These are phyloP conservation scores for Cephonodes hylas DNA, from an alignment of 2,888 invertebrate genomes.

Conservation along the genomic window DNA sequence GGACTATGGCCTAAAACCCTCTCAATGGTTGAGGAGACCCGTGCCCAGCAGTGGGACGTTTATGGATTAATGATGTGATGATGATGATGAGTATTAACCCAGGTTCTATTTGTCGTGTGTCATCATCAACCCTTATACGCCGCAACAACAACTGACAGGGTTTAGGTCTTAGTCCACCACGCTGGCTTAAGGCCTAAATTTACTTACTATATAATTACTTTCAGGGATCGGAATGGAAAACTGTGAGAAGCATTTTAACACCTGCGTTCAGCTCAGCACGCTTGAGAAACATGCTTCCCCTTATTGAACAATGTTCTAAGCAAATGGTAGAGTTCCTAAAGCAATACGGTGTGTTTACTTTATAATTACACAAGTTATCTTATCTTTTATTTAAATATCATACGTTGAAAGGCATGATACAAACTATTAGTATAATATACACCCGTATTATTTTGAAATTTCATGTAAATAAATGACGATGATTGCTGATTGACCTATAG, in stretches of 20 bases:
- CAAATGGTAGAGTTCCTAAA: slow-evolving; percentile 70
- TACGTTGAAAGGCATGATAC: not conserved
- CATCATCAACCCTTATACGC: no score
- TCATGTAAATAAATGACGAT: no score
- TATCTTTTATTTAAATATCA: not conserved
- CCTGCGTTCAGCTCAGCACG: slow-evolving; percentile 81
- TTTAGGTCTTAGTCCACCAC: no score
- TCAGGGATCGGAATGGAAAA: slow-evolving; percentile 78
- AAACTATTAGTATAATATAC: not conserved
- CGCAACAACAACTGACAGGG: no score
- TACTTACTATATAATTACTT: slow-evolving; percentile 9
- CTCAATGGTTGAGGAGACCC: no score
- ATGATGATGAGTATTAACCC: no score
- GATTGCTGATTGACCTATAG: no score
- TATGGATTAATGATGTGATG: no score
- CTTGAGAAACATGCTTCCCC: slow-evolving; percentile 72
- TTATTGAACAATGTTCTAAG: slow-evolving; percentile 66
- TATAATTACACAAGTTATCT: not conserved
- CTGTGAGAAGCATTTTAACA: slow-evolving; percentile 72
- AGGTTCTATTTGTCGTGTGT: no score
- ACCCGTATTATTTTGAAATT: no score
- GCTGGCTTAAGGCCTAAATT: not conserved
- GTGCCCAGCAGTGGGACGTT: no score
- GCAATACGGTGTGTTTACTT: slow-evolving; percentile 59
- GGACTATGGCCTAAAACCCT: no score